phyloP scores from a whole-genome alignment of 2,797 vertebrate species.

The Ctenosaura bakeri region DNA sequence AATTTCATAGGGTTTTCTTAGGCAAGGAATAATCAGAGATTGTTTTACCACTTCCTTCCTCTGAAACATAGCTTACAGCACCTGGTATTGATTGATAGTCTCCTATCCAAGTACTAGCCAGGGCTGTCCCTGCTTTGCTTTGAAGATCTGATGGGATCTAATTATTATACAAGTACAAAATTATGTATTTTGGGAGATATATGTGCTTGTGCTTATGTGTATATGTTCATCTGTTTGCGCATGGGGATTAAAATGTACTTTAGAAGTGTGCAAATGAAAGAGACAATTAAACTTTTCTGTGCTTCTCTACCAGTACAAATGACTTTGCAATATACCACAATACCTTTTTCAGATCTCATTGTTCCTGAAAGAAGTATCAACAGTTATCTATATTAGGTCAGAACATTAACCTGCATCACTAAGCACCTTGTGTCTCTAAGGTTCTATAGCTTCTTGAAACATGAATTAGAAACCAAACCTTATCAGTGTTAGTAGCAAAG shows the following conservation, averaged over 20 bases:
- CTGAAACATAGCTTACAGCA: too few species aligned
- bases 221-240: neutral
- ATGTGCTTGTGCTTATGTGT: neutral
- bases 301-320: neutral
- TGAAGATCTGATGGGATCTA: neutral
- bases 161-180: too few species aligned
- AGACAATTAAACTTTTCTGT: neutral
- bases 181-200: too few species aligned
- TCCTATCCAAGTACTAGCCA: too few species aligned
- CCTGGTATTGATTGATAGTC: too few species aligned
- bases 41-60: too few species aligned
- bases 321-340: neutral
- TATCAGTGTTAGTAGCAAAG: neutral
- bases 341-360: neutral
- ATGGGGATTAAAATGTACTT: neutral
- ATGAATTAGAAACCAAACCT: neutral
- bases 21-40: too few species aligned
- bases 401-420: neutral
- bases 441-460: neutral
- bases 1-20: too few species aligned
- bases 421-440: neutral
- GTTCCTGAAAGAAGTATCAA: neutral
- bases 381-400: neutral
- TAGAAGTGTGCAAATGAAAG: neutral
- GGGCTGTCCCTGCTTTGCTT: too few species aligned